Conservation (phyloP, 2,797 vertebrate species). For the Argya squamiceps region DNA sequence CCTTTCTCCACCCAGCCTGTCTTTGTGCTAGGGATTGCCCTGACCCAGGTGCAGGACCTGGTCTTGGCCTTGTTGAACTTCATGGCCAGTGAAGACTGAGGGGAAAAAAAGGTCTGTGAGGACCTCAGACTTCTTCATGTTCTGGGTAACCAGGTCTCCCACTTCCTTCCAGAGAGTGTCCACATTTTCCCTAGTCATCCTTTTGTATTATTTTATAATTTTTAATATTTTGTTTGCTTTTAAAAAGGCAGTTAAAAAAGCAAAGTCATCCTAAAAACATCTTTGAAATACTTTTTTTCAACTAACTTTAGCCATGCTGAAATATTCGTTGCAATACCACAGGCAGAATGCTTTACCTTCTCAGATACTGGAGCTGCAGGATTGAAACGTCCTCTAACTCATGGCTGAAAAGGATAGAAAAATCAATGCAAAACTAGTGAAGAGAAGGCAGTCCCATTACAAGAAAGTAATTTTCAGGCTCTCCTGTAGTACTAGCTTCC, state of each 20-base stretch:
- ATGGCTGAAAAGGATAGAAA: slow-evolving; percentile 18
- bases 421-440: slow-evolving; percentile 29
- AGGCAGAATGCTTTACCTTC: neutral
- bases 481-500: neutral
- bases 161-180: neutral
- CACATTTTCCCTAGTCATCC: neutral
- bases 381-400: slow-evolving; percentile 8
- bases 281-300: neutral
- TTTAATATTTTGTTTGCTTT: neutral
- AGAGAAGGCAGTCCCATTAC: neutral
- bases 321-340: neutral
- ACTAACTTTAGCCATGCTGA: neutral
- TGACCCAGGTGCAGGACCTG: neutral
- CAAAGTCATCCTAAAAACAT: neutral
- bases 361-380: neutral
- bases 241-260: neutral
- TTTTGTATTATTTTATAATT: neutral
- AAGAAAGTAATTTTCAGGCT: slow-evolving; percentile 8
- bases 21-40: neutral
- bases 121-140: neutral
- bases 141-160: neutral
- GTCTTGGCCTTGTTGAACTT: neutral
- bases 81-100: neutral
- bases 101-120: neutral
- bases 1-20: neutral